Base-by-base conservation (phyloP, 1,140 invertebrate genomes). In the Caenorhabditis briggsae region DNA sequence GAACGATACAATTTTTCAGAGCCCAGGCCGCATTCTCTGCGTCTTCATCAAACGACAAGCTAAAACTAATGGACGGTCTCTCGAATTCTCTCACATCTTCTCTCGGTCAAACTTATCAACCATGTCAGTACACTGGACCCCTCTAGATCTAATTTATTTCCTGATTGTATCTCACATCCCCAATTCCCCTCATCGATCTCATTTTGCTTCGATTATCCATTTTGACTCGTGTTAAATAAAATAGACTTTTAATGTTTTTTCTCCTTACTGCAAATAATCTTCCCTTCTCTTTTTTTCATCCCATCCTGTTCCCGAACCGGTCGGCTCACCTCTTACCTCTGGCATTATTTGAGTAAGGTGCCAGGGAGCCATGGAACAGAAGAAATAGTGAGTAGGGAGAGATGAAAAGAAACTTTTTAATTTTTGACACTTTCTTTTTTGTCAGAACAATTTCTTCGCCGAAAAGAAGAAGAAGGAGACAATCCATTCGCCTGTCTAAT, bases 271-370 rank as follows among this genome's bases (percentile, higher is more conserved):
- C 61, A 41, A 65, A 65, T 65, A 65, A 65, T 65, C 61, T 14
- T 65, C 61, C 12, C 16, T 18, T 14, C 23, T 65, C 61, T 25
- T 33, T 41, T n/a, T 9, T 41, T 65, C 33, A 33, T 59, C 23
- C 9, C 58, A 20, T 11, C 33, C 33, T 33, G 33, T 33, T 59
- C n/a, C 33, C 6, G 11, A 74, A 74, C 41, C 65, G 33, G 41
- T 74, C n/a, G 65, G 33, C 65, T 74, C 65, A 74, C 65, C 65
- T 43, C 41, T 74, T 74, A 74, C 65, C 65, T 74, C 46, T 48
- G 43, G 65, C 43, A 46, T n/a, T 74, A 23, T 74, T 74, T 74
- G 65, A 74, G 65, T 46, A 33, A 46, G 33, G n/a, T 74, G 65
- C 65, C 65, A 74, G 65, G 33, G 65, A 74, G 43, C 16, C 18